These are phyloP conservation scores for Ictalurus furcatus DNA, from an alignment of 2,113 vertebrate species.

Conservation along the genomic window DNA sequence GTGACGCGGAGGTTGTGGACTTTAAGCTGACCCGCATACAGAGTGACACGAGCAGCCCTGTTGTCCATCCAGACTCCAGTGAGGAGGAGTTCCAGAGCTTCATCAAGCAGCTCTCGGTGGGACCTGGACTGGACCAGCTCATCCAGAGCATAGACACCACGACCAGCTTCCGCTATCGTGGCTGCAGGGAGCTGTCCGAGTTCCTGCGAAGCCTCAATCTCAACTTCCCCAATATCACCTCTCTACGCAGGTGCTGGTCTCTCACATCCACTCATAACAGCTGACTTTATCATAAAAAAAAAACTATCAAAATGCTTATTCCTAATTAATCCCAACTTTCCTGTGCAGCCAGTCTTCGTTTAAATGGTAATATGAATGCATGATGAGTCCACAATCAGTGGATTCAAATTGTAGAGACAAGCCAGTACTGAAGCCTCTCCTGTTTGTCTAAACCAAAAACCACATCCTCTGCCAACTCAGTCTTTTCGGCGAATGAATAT, in stretches of 20 bases:
- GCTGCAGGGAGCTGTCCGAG: constrained; percentile 82
- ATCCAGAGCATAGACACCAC: constrained; percentile 76
- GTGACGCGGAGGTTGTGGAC: constrained; percentile 79
- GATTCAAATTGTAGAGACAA: neutral
- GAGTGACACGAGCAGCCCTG: constrained; percentile 58
- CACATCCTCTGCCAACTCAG: neutral
- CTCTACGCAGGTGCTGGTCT: constrained; percentile 71
- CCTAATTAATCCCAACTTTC: neutral
- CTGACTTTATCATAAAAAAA: neutral
- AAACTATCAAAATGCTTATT: neutral
- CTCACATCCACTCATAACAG: neutral
- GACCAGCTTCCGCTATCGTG: constrained; percentile 82
- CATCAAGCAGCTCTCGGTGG: constrained; percentile 88
- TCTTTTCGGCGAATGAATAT: neutral
- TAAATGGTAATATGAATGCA: neutral
- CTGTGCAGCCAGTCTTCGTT: neutral
- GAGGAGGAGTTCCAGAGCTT: constrained; percentile 83
- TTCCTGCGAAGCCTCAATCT: constrained; percentile 83
- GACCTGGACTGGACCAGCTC: constrained; percentile 83
- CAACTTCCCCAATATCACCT: constrained; percentile 91
- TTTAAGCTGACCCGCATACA: constrained; percentile 81
- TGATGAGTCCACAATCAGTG: neutral
- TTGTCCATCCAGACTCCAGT: constrained; percentile 71
- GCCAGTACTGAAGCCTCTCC: neutral
- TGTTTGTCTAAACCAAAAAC: constrained; percentile 2